Evolutionary conservation across 2,113 vertebrate species (phyloP).

Genomic region (Crotalus helleri): DNA sequence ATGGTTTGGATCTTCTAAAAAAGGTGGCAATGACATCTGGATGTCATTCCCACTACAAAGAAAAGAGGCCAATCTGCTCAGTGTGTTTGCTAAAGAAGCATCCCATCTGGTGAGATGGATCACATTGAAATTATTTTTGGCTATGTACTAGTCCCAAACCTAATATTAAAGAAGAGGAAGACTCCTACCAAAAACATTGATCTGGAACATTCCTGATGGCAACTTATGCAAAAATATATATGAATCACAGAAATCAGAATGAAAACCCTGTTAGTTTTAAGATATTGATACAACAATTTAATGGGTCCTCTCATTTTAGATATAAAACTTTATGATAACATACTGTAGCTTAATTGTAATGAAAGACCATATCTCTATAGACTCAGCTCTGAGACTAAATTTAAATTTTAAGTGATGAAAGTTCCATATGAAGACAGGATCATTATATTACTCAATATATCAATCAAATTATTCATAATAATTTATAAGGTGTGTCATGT

Average conservation of each 20-base stretch:
- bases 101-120: background rate
- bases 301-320: background rate
- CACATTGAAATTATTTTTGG: background rate
- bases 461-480: constrained; percentile 8
- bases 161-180: background rate
- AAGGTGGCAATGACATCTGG: background rate
- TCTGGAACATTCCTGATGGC: background rate
- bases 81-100: background rate
- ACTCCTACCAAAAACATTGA: background rate
- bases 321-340: fast-evolving
- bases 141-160: background rate
- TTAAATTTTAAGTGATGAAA: background rate
- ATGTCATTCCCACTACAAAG: background rate
- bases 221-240: background rate
- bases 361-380: background rate
- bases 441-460: constrained; percentile 22
- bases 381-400: background rate
- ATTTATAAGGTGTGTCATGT: constrained; percentile 2
- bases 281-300: background rate
- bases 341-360: background rate
- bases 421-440: background rate
- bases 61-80: background rate
- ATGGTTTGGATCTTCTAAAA: background rate
- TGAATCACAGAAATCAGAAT: background rate
- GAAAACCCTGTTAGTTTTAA: background rate